A percentile compares a stretch with the other conserved stretches of the same genome.
Evolutionary conservation across 2,797 vertebrate species (phyloP).

Genomic region (Rhinichthys osculus): DNA sequence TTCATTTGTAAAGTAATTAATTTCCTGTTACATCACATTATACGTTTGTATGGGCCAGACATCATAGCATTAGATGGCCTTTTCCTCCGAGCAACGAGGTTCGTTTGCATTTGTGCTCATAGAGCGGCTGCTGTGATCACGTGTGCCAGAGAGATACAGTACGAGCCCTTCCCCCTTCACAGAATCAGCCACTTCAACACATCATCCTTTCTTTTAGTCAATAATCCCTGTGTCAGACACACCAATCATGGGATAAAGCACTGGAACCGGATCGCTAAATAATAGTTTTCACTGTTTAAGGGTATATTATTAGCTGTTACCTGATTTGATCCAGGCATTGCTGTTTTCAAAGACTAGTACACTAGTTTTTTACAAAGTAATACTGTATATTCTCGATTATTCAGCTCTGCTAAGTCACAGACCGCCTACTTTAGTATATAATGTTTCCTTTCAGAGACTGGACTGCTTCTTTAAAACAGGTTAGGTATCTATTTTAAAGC

Average conservation of each 20-base stretch:
- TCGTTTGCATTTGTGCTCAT: slow-evolving; percentile 16
- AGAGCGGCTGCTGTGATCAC: neutral
- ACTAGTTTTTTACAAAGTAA: slow-evolving; percentile 15
- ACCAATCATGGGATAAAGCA: slow-evolving; percentile 29
- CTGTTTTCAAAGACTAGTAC: neutral
- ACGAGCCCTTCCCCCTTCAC: slow-evolving; percentile 7
- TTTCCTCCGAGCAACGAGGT: neutral
- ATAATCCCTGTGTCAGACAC: slow-evolving; percentile 27
- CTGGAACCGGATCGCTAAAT: slow-evolving; percentile 1
- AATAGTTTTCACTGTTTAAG: slow-evolving; percentile 15
- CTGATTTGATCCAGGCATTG: neutral
- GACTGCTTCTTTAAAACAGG: slow-evolving; percentile 25
- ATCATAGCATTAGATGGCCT: neutral
- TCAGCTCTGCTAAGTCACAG: slow-evolving; percentile 3
- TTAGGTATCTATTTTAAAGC: slow-evolving; percentile 15
- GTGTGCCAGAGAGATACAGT: neutral
- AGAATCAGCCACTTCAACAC: neutral
- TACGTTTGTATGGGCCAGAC: neutral
- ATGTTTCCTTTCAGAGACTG: slow-evolving; percentile 12
- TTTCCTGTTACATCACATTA: neutral
- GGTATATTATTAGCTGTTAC: slow-evolving; percentile 7
- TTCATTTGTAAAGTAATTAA: neutral
- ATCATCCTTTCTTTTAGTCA: neutral
- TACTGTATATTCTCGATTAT: slow-evolving; percentile 22
- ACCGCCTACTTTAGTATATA: slow-evolving; percentile 4